Percentiles rank a stretch among this genome's conserved stretches.
phyloP scores from a whole-genome alignment of 2,113 vertebrate genomes.

The Macroglossus sobrinus region DNA sequence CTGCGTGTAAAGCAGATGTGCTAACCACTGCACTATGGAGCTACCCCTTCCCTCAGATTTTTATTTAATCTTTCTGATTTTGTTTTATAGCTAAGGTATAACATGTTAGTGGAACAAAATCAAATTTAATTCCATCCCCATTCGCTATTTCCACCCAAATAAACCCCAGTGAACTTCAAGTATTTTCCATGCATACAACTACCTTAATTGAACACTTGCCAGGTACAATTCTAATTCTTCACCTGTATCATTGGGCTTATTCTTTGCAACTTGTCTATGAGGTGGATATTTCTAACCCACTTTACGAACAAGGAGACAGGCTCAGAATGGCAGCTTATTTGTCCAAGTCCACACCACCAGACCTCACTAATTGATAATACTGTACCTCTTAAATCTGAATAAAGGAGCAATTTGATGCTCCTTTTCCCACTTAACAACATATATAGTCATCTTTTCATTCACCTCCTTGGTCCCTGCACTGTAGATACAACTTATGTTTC shows the following conservation, averaged over 20 bases:
- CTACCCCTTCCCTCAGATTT: neutral
- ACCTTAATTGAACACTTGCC: neutral
- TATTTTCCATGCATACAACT: neutral
- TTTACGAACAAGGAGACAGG: neutral
- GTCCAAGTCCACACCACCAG: neutral
- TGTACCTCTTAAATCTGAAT: too few relatives aligned
- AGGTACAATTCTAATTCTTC: neutral
- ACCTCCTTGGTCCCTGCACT: neutral
- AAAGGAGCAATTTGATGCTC: neutral
- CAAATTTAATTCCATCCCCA: neutral
- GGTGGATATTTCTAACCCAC: neutral
- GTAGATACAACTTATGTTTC: neutral
- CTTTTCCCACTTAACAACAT: neutral
- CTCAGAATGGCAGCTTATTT: neutral
- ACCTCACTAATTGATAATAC: neutral
- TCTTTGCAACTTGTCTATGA: neutral
- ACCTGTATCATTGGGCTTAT: neutral
- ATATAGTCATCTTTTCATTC: neutral
- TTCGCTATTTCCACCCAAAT: neutral
- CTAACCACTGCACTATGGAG: too few relatives aligned
- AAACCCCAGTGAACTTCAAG: neutral
- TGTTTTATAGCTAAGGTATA: neutral
- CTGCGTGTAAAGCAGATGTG: too few relatives aligned
- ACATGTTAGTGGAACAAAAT: neutral
- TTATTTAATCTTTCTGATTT: neutral